These are phyloP conservation scores for Augochlora pura DNA, from an alignment of 1,140 invertebrate genomes.

Conservation along the genomic window DNA sequence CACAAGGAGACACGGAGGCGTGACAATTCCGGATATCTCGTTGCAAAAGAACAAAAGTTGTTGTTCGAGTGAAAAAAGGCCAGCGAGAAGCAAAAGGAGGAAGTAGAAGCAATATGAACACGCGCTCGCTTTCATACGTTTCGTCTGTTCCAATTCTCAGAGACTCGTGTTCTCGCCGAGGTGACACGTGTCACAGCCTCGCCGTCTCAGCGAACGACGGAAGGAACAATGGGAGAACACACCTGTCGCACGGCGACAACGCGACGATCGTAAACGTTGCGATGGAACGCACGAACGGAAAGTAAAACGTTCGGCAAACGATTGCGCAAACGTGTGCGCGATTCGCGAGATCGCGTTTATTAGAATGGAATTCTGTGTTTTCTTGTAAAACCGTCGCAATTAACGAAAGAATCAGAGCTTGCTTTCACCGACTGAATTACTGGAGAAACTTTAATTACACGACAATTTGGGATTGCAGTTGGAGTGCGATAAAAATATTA, in stretches of 20 bases:
- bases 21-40: not conserved
- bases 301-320: not conserved
- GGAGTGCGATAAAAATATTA: too few relatives aligned
- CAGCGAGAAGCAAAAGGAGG: not conserved
- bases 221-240: slow-evolving; percentile 27
- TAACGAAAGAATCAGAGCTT: too few relatives aligned
- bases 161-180: not conserved
- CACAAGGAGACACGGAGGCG: not conserved
- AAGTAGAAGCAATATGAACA: too few relatives aligned
- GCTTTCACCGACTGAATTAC: too few relatives aligned
- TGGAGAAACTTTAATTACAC: too few relatives aligned
- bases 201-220: slow-evolving; percentile 32
- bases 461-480: too few relatives aligned
- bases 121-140: slow-evolving; percentile 24
- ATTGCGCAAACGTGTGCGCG: not conserved
- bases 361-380: too few relatives aligned
- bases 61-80: not conserved
- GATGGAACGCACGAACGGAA: not conserved
- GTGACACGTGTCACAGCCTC: slow-evolving; percentile 34
- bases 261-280: slow-evolving; percentile 9
- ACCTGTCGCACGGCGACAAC: slow-evolving; percentile 8
- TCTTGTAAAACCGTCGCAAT: too few relatives aligned
- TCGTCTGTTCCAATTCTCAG: slow-evolving; percentile 26
- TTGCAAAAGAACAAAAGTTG: not conserved
- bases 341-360: not conserved